Conservation (phyloP, 1,140 invertebrate species). For the Lethrus apterus region DNA sequence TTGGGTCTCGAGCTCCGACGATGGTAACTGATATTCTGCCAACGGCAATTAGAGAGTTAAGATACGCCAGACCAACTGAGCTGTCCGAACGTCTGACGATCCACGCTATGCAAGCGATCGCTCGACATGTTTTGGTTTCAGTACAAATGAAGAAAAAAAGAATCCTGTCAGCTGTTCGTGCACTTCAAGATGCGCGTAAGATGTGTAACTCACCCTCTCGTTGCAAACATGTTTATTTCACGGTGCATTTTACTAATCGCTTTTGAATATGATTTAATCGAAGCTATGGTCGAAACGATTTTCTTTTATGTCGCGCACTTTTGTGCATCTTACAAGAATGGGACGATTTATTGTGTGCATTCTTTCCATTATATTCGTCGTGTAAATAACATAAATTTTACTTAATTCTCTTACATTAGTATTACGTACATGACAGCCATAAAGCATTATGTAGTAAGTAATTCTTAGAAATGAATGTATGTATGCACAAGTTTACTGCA, state of each 20-base stretch:
- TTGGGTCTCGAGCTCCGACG: not conserved
- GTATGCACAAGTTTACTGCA: too few species aligned
- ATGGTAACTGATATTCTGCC: conserved; percentile 12
- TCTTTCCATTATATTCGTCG: too few species aligned
- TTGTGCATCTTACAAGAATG: too few species aligned
- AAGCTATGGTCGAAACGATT: conserved; percentile 11
- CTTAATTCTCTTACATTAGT: too few species aligned
- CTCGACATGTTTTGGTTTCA: not conserved
- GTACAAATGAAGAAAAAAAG: conserved; percentile 6
- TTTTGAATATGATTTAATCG: conserved; percentile 13
- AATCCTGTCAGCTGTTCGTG: conserved; percentile 5
- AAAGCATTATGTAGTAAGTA: too few species aligned
- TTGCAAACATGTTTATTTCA: conserved; percentile 13
- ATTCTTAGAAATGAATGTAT: too few species aligned
- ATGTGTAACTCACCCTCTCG: conserved; percentile 8
- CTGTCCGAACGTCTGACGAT: not conserved
- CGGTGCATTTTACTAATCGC: conserved; percentile 10
- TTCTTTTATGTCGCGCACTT: conserved; percentile 8
- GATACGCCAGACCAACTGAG: conserved; percentile 5
- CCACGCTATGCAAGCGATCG: not conserved
- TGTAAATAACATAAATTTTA: not conserved
- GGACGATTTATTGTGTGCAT: too few species aligned
- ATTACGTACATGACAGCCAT: too few species aligned
- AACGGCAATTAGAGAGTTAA: conserved; percentile 5
- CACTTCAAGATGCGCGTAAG: conserved; percentile 12